Conservation (phyloP, 1,140 invertebrate species). For the Drosophila funebris region DNA sequence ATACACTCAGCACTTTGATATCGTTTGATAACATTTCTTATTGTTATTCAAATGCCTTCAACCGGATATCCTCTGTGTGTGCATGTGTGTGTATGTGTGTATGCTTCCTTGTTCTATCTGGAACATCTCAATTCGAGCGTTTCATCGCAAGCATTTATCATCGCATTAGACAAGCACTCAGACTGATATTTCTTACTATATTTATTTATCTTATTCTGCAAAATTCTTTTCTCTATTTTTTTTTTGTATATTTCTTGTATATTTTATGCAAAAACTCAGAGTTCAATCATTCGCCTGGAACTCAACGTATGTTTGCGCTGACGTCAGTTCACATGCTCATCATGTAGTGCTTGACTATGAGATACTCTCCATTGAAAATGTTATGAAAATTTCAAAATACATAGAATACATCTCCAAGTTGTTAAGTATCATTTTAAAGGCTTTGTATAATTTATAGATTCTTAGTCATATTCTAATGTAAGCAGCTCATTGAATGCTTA, state of each 20-base stretch:
- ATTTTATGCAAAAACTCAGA: slow-evolving; percentile 50
- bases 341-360: too few relatives aligned
- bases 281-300: slow-evolving; percentile 15
- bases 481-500: too few relatives aligned
- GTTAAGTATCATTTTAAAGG: too few relatives aligned
- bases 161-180: slow-evolving; percentile 70
- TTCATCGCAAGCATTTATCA: slow-evolving; percentile 79
- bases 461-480: too few relatives aligned
- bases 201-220: neutral
- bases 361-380: too few relatives aligned
- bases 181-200: neutral
- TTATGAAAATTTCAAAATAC: too few relatives aligned
- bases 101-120: slow-evolving; percentile 5
- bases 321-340: too few relatives aligned
- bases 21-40: slow-evolving; percentile 45
- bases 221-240: neutral
- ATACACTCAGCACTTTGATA: slow-evolving; percentile 49
- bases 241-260: too few relatives aligned
- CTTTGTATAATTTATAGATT: too few relatives aligned
- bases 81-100: too few relatives aligned
- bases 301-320: neutral
- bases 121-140: slow-evolving; percentile 55
- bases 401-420: too few relatives aligned
- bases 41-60: slow-evolving; percentile 72
- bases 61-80: slow-evolving; percentile 59